phyloP scores from a whole-genome alignment of 1,140 invertebrate genomes.

The Meloidogyne floridensis region DNA sequence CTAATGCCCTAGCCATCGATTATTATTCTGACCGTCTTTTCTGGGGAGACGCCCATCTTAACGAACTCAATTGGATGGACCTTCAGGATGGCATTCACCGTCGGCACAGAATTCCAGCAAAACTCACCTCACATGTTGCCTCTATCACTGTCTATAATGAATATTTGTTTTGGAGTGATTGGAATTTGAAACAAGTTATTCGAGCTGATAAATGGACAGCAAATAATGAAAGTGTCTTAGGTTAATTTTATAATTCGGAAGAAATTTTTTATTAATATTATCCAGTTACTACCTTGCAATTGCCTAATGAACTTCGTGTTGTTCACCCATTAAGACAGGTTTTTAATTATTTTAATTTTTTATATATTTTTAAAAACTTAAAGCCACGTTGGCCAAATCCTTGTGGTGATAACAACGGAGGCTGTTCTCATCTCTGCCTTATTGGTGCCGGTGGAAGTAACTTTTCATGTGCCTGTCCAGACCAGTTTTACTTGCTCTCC shows the following conservation, averaged over 20 bases:
- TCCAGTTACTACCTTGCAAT: constrained; percentile 85
- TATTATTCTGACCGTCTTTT: constrained; percentile 88
- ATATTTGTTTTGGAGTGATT: constrained; percentile 94
- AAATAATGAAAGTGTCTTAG: constrained; percentile 66
- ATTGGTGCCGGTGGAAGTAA: constrained; percentile 75
- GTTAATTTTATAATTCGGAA: not conserved
- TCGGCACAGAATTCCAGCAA: constrained; percentile 72
- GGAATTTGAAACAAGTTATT: constrained; percentile 81
- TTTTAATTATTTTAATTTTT: constrained; percentile 1
- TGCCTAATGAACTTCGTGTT: constrained; percentile 88
- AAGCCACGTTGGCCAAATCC: constrained; percentile 77
- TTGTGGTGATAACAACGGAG: constrained; percentile 88
- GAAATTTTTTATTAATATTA: constrained; percentile 69
- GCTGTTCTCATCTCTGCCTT: constrained; percentile 92
- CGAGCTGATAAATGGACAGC: constrained; percentile 86
- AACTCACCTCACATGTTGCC: constrained; percentile 85
- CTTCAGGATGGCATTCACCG: constrained; percentile 78
- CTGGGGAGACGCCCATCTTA: constrained; percentile 96
- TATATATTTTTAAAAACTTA: not conserved
- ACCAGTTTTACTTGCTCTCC: constrained; percentile 80
- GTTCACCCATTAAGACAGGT: constrained; percentile 43
- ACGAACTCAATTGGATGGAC: constrained; percentile 83
- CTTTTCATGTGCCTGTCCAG: constrained; percentile 83
- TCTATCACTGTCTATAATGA: constrained; percentile 91
- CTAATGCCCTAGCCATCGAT: constrained; percentile 93